phyloP scores from a whole-genome alignment of 2,113 vertebrate species.

The Tringa solitaria region DNA sequence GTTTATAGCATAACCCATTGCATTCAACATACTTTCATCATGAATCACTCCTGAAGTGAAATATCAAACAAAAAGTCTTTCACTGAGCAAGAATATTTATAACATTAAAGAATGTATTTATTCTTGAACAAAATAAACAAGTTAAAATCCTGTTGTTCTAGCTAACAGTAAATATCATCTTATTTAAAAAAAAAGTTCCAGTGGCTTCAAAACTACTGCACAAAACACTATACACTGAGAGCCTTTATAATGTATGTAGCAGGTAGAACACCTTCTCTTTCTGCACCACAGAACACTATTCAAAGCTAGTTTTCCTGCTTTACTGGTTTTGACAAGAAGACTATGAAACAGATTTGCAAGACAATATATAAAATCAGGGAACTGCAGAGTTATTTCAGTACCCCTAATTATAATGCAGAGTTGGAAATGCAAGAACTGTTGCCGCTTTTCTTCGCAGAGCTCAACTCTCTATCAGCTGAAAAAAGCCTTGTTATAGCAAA shows the following conservation, averaged over 20 bases:
- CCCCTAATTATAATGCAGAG: neutral
- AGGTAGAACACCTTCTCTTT: neutral
- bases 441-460: neutral
- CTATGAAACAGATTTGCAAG: constrained; percentile 25
- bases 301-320: constrained; percentile 4
- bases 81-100: neutral
- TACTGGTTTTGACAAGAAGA: neutral
- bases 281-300: neutral
- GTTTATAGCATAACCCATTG: neutral
- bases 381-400: constrained; percentile 11
- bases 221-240: neutral
- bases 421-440: neutral
- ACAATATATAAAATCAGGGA: constrained; percentile 23
- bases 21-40: neutral
- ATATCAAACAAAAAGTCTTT: neutral
- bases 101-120: neutral
- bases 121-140: neutral
- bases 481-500: neutral
- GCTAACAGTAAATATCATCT: neutral
- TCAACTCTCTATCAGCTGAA: neutral
- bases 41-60: neutral
- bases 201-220: neutral
- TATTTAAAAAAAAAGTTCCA: neutral
- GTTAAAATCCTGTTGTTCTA: neutral
- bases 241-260: neutral